Evolutionary conservation across 1,140 invertebrate genomes (phyloP).

Genomic region (Trichomalopsis sarcophagae): DNA sequence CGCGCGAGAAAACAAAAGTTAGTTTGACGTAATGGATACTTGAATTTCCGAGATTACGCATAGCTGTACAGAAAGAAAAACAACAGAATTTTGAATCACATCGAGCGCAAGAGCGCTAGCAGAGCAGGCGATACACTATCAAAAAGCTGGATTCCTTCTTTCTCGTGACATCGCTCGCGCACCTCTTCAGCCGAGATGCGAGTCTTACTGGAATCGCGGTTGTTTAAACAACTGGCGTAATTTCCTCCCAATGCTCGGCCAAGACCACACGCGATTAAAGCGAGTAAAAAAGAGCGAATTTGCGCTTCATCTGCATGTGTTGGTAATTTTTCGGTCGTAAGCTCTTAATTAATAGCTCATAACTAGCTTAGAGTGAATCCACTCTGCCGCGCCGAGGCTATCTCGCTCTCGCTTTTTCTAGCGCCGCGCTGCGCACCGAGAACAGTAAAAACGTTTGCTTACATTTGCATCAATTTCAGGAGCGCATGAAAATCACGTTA

Average conservation of each 20-base stretch:
- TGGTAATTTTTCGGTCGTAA: too few relatives aligned
- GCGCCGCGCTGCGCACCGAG: neutral
- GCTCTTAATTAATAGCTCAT: neutral
- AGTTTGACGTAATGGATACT: neutral
- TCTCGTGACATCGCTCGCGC: neutral
- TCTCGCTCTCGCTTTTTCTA: neutral
- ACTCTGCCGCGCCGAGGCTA: neutral
- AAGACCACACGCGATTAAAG: neutral
- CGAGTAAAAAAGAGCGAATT: neutral
- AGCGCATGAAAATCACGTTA: neutral
- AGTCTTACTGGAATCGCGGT: neutral
- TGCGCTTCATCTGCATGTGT: too few relatives aligned
- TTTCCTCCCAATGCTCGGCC: neutral
- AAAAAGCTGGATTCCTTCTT: neutral
- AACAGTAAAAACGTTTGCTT: neutral
- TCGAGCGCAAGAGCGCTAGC: neutral
- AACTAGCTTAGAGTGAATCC: neutral
- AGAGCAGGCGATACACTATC: neutral
- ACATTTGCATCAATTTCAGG: neutral
- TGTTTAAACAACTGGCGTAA: conserved; percentile 17
- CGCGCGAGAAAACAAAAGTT: neutral
- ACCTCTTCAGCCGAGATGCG: neutral
- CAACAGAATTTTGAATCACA: neutral
- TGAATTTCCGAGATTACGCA: neutral
- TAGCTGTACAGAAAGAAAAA: neutral